Conservation (phyloP, 2,797 vertebrate species). For the Menidia menidia region DNA sequence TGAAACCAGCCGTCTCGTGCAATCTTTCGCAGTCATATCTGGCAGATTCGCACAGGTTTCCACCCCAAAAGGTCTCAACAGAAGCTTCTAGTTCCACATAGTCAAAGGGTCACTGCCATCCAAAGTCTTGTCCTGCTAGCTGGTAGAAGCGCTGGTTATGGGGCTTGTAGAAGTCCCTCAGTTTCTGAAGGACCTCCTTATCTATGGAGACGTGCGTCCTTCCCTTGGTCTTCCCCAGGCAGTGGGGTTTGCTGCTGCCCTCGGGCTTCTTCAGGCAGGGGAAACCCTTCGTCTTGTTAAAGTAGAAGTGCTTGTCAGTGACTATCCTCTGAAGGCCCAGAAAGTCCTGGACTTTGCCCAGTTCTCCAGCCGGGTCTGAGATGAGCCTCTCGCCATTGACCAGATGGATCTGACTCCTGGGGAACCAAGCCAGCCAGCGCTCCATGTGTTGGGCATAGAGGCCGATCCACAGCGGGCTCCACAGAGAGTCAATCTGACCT, state of each 20-base stretch:
- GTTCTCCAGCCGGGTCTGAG: conserved; percentile 84
- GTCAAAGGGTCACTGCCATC: conserved; percentile 80
- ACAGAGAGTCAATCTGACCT: conserved; percentile 83
- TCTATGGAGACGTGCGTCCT: conserved; percentile 81
- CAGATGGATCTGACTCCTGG: conserved; percentile 84
- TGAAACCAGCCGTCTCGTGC: conserved; percentile 11
- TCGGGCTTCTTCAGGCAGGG: conserved; percentile 87
- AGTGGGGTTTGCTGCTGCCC: conserved; percentile 87
- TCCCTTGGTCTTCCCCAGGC: conserved; percentile 86
- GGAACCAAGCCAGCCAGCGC: conserved; percentile 86
- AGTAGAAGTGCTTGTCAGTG: conserved; percentile 89
- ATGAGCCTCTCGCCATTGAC: conserved; percentile 86
- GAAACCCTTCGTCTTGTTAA: conserved; percentile 88
- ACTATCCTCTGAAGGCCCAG: conserved; percentile 86
- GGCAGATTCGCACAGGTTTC: conserved; percentile 19
- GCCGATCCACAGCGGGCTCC: conserved; percentile 88
- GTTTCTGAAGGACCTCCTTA: conserved; percentile 75
- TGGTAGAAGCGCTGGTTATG: conserved; percentile 86
- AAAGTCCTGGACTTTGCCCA: conserved; percentile 87
- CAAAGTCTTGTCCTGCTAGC: conserved; percentile 85
- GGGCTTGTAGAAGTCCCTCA: conserved; percentile 85
- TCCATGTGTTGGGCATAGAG: conserved; percentile 87
- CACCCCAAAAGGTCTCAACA: conserved; percentile 6
- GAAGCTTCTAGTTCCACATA: conserved; percentile 1
- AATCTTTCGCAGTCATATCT: conserved; percentile 9